phyloP scores from a whole-genome alignment of 2,888 invertebrate species.

The Campopleginae sp. region DNA sequence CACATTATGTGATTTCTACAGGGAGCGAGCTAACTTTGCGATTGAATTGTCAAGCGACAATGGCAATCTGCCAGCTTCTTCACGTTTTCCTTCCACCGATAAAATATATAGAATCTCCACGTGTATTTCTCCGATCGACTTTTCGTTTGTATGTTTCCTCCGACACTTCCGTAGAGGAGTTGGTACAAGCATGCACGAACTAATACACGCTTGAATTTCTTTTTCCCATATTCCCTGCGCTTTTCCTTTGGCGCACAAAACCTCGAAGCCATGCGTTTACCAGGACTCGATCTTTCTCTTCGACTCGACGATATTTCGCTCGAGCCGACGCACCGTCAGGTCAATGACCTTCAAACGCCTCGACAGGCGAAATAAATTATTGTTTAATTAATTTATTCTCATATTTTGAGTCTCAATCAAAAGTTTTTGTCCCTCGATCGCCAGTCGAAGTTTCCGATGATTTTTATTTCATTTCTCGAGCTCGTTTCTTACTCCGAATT shows the following conservation, averaged over 20 bases:
- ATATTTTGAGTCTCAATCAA: not conserved
- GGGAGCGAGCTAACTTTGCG: slow-evolving; percentile 83
- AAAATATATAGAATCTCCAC: slow-evolving; percentile 24
- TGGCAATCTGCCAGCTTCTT: slow-evolving; percentile 81
- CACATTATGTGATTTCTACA: slow-evolving; percentile 84
- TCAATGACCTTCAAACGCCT: not conserved
- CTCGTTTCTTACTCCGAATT: not conserved
- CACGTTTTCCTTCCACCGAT: slow-evolving; percentile 60
- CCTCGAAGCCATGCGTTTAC: not conserved
- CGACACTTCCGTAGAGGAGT: slow-evolving; percentile 26
- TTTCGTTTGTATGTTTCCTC: slow-evolving; percentile 46
- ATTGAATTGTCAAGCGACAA: slow-evolving; percentile 83
- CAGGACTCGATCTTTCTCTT: not conserved
- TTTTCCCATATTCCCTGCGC: not conserved
- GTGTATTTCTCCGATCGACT: slow-evolving; percentile 49
- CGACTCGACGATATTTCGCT: slow-evolving; percentile 7
- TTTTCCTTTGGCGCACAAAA: not conserved
- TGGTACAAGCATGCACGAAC: not conserved
- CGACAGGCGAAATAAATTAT: not conserved
- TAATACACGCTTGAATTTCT: not conserved
- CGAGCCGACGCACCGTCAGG: not conserved
- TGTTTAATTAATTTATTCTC: not conserved
- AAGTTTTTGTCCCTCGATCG: not conserved
- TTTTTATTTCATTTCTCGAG: not conserved
- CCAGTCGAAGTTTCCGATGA: not conserved